Base-by-base conservation (phyloP, 2,797 vertebrate genomes). In the Echeneis naucrates region DNA sequence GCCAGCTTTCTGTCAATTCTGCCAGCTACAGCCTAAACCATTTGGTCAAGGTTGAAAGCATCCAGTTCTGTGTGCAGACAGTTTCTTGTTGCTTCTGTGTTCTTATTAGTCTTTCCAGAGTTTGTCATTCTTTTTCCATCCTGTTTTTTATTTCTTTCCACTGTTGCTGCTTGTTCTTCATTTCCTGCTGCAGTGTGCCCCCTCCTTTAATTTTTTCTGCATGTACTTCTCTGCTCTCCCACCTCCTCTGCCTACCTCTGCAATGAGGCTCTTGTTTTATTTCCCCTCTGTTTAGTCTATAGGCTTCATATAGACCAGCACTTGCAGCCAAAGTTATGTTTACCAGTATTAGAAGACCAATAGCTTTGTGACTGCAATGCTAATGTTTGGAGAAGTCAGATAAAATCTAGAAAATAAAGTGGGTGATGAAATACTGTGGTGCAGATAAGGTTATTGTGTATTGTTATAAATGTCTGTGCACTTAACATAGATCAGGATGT, bases 101-200 rank as follows among this genome's bases (percentile, higher is more conserved):
- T 30, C 45, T 48, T 73, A 35, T 56, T 60, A 32, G 59, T 75
- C 24, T 72, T 77, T 62, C 57, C 73, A 77, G 58, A 70, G 58
- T 75, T 75, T 79, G 71, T 74, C 70, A 63, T 54, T 54, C 55
- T 19, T 64, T 84, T 87, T 88, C 81, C 70, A 75, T 32, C n/a
- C 65, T 58, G 64, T 75, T 73, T 66, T 62, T 65, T 60, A n/a
- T 30, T 27, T 75, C 40, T 81, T 90, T 72, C 75, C 68, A 75
- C 73, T 61, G 56, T 72, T 79, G 21, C 83, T 72, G 58, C 72
- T 78, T 77, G 64, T 87, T 80, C 55, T 80, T 84, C 63, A 80
- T 87, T 86, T 90, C 83, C 85, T 87, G 68, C 76, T 73, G 59
- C 79, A 76, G 8, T 23, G 19, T 68, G 75, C 64, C 53, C 78